These are phyloP conservation scores for Antedon bifida DNA, from an alignment of 35 echinoderm and acorn worm species.

Conservation along the genomic window DNA sequence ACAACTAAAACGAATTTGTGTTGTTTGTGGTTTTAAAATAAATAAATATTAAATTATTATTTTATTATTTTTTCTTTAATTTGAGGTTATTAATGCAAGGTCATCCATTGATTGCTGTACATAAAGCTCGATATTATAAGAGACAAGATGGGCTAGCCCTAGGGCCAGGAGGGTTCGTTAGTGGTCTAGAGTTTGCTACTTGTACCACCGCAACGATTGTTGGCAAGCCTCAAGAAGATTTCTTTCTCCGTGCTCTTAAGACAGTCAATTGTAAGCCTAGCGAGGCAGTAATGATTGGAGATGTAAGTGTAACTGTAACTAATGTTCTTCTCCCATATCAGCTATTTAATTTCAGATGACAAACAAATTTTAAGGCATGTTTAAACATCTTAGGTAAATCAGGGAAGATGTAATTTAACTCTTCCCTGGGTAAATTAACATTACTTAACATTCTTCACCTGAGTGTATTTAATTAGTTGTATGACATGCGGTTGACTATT, in stretches of 20 bases:
- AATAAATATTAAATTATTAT: no score
- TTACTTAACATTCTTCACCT: no score
- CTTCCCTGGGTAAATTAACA: no score
- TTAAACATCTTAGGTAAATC: no score
- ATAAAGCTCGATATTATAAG: conserved; percentile 81
- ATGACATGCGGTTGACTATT: no score
- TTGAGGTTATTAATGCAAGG: conserved; percentile 70
- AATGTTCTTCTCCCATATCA: no score
- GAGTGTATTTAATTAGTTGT: no score
- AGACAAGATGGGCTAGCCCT: conserved; percentile 73
- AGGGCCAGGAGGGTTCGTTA: conserved; percentile 78
- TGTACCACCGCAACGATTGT: conserved; percentile 48
- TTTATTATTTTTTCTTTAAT: background rate
- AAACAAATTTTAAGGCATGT: no score
- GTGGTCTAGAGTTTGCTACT: conserved; percentile 73
- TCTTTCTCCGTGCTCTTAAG: conserved; percentile 57
- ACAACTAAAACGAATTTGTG: no score
- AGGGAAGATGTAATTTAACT: no score
- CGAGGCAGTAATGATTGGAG: conserved; percentile 96
- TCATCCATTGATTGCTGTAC: conserved; percentile 51
- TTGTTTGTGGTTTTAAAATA: no score
- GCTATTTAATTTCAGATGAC: no score
- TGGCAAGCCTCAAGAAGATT: conserved; percentile 73
- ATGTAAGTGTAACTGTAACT: conserved; percentile 52
- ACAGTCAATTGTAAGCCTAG: conserved; percentile 46